A percentile compares a stretch with the other conserved stretches of the same genome.
phyloP scores from a whole-genome alignment of 2,113 vertebrate species.

The Etheostoma spectabile region DNA sequence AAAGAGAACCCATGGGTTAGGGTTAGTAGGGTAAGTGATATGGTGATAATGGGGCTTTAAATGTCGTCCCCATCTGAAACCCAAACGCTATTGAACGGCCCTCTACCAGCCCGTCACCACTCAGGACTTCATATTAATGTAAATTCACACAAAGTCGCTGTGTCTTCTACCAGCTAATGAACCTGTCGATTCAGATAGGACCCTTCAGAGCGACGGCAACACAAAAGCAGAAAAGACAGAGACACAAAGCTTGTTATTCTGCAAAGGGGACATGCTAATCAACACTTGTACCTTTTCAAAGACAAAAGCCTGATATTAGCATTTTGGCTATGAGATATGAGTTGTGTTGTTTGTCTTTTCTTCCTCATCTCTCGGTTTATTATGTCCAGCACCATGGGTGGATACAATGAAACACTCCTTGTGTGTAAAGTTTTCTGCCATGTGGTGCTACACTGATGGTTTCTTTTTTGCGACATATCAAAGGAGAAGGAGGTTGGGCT shows the following conservation, averaged over 20 bases:
- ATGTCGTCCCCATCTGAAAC: slow-evolving; percentile 14
- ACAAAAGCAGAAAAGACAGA: slow-evolving; percentile 48
- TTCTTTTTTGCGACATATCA: slow-evolving; percentile 18
- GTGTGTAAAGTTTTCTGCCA: slow-evolving; percentile 48
- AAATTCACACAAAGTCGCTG: slow-evolving; percentile 43
- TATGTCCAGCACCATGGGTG: slow-evolving; percentile 45
- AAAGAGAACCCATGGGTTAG: not conserved
- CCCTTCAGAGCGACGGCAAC: slow-evolving; percentile 40
- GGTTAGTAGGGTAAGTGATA: no score
- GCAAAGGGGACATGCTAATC: slow-evolving; percentile 69
- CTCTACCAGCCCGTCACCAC: not conserved
- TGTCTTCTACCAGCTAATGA: slow-evolving; percentile 69
- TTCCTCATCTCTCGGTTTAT: slow-evolving; percentile 41
- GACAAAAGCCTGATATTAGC: slow-evolving; percentile 67
- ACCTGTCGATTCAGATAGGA: slow-evolving; percentile 59
- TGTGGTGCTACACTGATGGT: slow-evolving; percentile 27
- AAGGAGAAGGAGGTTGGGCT: slow-evolving; percentile 39
- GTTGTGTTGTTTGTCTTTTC: slow-evolving; percentile 52
- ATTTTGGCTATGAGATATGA: slow-evolving; percentile 58
- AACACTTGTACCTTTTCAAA: slow-evolving; percentile 65
- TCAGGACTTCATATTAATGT: slow-evolving; percentile 58
- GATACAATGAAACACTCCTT: slow-evolving; percentile 37
- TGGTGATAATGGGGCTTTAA: not conserved
- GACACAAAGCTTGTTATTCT: slow-evolving; percentile 69
- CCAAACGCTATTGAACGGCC: not conserved